Evolutionary conservation across 2,888 invertebrate genomes (phyloP).

Genomic region (Saturnia pavonia): DNA sequence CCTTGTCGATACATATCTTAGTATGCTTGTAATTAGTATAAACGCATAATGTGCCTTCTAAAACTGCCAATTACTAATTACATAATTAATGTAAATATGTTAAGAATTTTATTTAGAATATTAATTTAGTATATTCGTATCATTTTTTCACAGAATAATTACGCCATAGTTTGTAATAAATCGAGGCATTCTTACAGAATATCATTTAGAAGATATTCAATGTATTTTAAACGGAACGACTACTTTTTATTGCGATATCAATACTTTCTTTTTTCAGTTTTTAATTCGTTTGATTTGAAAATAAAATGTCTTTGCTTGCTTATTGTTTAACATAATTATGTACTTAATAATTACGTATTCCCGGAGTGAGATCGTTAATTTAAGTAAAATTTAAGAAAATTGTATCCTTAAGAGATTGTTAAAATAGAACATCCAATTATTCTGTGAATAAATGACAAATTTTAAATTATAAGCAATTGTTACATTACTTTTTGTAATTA

Average conservation of each 20-base stretch:
- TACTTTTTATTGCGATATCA: not conserved
- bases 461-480: constrained; percentile 32
- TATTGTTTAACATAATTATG: constrained; percentile 30
- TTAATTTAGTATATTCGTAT: constrained; percentile 38
- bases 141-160: constrained; percentile 60
- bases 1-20: constrained; percentile 37
- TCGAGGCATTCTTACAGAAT: not conserved
- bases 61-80: constrained; percentile 75
- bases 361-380: constrained; percentile 19
- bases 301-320: not conserved
- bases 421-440: constrained; percentile 19
- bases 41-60: constrained; percentile 60
- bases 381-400: constrained; percentile 7
- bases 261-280: too few species aligned
- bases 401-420: not conserved
- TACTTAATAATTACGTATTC: constrained; percentile 37
- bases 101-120: constrained; percentile 37
- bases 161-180: not conserved
- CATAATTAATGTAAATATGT: constrained; percentile 66
- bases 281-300: too few species aligned
- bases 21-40: constrained; percentile 14
- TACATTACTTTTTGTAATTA: constrained; percentile 50
- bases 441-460: constrained; percentile 61
- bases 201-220: not conserved
- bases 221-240: too few species aligned